Percentiles rank a stretch among this genome's conserved stretches.
phyloP scores from a whole-genome alignment of 2,797 vertebrate genomes.

The Amphiprion clarkii region DNA sequence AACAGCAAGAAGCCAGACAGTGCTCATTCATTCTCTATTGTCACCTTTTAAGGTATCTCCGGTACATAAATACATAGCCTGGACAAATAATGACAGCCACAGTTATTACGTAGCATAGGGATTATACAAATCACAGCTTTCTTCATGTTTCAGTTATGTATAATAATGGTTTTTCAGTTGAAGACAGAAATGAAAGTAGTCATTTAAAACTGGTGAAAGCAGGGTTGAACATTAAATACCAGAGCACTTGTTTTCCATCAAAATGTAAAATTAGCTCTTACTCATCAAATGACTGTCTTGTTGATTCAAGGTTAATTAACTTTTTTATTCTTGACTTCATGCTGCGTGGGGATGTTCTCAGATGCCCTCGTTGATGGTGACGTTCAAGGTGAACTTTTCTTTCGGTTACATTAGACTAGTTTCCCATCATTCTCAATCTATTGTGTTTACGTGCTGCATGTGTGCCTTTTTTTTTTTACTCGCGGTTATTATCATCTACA shows the following conservation, averaged over 20 bases:
- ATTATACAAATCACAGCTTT: constrained; percentile 14
- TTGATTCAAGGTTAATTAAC: constrained; percentile 56
- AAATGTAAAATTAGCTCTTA: constrained; percentile 21
- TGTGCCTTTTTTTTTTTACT: constrained; percentile 12
- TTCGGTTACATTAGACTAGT: constrained; percentile 18
- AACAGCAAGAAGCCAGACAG: constrained; percentile 30
- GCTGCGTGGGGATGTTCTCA: constrained; percentile 77
- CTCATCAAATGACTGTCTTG: constrained; percentile 34
- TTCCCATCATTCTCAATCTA: constrained; percentile 24
- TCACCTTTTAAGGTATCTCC: constrained; percentile 14
- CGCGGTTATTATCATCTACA: background rate
- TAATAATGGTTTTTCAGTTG: background rate
- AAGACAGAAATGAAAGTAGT: constrained; percentile 1
- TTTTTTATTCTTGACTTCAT: constrained; percentile 69
- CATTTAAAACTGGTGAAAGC: constrained; percentile 23
- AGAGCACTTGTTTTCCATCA: constrained; percentile 5
- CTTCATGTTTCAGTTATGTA: constrained; percentile 14
- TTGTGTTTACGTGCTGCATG: constrained; percentile 41
- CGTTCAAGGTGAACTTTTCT: constrained; percentile 81
- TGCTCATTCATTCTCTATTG: constrained; percentile 35
- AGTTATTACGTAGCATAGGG: constrained; percentile 5
- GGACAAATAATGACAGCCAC: constrained; percentile 19
- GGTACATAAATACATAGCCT: constrained; percentile 32
- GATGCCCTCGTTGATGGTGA: constrained; percentile 80
- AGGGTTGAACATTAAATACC: background rate